These are phyloP conservation scores for Cephus rjabovi DNA, from an alignment of 2,888 invertebrate species.

Conservation along the genomic window DNA sequence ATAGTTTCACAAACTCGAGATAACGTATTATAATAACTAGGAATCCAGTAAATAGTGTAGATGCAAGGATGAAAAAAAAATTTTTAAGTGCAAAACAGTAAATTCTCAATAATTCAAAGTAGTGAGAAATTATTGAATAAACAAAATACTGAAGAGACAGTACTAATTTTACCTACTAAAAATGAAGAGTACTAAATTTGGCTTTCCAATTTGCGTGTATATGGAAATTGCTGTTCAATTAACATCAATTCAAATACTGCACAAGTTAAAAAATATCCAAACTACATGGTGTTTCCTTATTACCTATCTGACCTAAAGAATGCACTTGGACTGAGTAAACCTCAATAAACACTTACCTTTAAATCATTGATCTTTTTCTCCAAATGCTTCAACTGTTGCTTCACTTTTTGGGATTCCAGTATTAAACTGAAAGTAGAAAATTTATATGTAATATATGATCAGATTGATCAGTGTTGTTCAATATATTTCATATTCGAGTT, in stretches of 20 bases:
- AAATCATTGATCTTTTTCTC: constrained; percentile 74
- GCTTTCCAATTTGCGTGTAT: not conserved
- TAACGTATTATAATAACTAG: not conserved
- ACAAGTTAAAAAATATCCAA: not conserved
- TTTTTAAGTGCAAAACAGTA: too few relatives aligned
- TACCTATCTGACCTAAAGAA: not conserved
- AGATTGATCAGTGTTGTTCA: constrained; percentile 32
- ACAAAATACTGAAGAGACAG: not conserved
- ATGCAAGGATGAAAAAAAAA: not conserved
- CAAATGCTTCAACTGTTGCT: constrained; percentile 71
- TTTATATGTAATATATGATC: constrained; percentile 37
- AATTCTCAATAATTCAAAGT: not conserved
- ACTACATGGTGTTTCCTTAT: not conserved
- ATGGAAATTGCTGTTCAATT: not conserved
- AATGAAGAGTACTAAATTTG: not conserved
- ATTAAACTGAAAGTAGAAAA: constrained; percentile 61
- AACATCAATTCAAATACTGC: not conserved
- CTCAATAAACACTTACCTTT: constrained; percentile 58
- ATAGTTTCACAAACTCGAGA: not conserved
- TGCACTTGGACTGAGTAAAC: not conserved
- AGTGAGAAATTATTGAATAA: not conserved
- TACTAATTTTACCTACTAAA: not conserved
- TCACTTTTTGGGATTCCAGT: constrained; percentile 73
- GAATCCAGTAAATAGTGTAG: not conserved
- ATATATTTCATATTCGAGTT: constrained; percentile 32